Evolutionary conservation across 2,113 vertebrate genomes (phyloP), one percentile per base, ranked within the genome.

Genomic region (Ailurus styani): DNA sequence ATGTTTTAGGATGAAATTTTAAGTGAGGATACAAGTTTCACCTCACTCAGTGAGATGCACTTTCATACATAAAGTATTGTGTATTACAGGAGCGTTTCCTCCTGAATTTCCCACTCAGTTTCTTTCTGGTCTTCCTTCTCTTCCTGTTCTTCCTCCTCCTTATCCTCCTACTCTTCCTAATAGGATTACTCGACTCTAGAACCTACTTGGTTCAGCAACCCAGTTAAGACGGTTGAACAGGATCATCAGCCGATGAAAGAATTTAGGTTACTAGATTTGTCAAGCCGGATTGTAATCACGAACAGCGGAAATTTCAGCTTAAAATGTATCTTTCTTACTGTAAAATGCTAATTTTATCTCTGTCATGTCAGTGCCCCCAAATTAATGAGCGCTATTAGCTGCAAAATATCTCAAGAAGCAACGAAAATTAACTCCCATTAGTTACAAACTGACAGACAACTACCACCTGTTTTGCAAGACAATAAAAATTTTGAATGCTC

Each of bases 371-470:
- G n/a, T 60, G 27, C 27, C 47, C 96, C 54, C 29, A 91, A 94
- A 97, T 93, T 97, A 98, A 95, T 91, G 81, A 95, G 27, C 45
- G 52, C 45, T 27, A 70, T 86, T 70, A 86, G 66, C 13, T 75
- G 64, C 29, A 83, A 93, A 93, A 72, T 73, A 52, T 91, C 89
- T 83, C 86, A 93, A 93, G 94, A 89, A 93, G 86, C 60, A 47
- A 86, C 5, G 45, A 81, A 81, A 96, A 94, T 92, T 87, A 94
- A 97, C 79, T 96, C 75, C 91, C 90, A 96, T 75, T 87, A 84
- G 42, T 96, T 90, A 96, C 70, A 25, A 64, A 89, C 14, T 37
- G 84, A 87, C 45, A 91, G 45, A 87, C 84, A 94, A 75, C 87
- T 40, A 77, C 29, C 60, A 42, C n/a, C 57, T 72, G 40, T 57